A percentile compares a stretch with the other conserved stretches of the same genome.
These are phyloP conservation scores for Busseola fusca DNA, from an alignment of 2,888 invertebrate genomes.

Conservation along the genomic window DNA sequence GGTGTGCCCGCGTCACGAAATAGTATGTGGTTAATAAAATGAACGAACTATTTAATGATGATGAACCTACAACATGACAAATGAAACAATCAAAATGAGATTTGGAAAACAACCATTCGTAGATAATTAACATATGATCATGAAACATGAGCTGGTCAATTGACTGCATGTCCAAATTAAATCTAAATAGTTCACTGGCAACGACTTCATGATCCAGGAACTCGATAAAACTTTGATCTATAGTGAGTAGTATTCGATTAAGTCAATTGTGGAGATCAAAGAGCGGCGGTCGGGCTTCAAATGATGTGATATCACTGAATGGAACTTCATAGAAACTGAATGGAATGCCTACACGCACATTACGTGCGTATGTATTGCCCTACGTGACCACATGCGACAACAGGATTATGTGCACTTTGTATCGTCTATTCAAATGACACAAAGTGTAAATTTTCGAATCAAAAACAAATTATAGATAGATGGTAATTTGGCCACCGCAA, in stretches of 20 bases:
- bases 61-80: too few species aligned
- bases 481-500: constrained; percentile 5
- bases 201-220: constrained; percentile 65
- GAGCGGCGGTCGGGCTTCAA: constrained; percentile 61
- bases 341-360: constrained; percentile 71
- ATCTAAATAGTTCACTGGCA: constrained; percentile 58
- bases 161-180: constrained; percentile 53
- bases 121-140: constrained; percentile 29
- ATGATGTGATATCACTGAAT: constrained; percentile 59
- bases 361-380: constrained; percentile 60
- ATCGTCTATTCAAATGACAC: constrained; percentile 9
- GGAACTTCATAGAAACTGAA: constrained; percentile 57
- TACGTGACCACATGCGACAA: constrained; percentile 56
- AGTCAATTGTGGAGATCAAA: constrained; percentile 79
- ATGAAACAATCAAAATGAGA: constrained; percentile 6
- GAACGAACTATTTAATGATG: background rate
- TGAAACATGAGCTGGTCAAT: constrained; percentile 29
- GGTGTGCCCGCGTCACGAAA: constrained; percentile 34
- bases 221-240: constrained; percentile 74
- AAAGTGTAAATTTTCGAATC: background rate
- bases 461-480: background rate
- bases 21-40: constrained; percentile 6
- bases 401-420: constrained; percentile 48
- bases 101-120: constrained; percentile 11
- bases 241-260: constrained; percentile 79